phyloP scores from a whole-genome alignment of 2,888 invertebrate species.

The Diaphora mendica region DNA sequence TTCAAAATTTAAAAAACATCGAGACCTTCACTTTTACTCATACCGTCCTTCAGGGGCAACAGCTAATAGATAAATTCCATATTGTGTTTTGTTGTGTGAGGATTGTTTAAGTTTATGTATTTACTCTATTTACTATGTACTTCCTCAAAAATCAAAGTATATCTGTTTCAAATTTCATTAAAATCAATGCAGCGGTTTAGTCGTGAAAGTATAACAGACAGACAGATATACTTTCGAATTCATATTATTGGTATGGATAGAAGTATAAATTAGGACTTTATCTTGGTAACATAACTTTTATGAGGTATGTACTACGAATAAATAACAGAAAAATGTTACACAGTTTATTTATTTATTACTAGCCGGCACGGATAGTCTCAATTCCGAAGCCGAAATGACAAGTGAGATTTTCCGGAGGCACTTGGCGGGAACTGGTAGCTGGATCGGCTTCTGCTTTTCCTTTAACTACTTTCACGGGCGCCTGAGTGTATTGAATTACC shows the following conservation, averaged over 20 bases:
- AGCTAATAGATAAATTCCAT: neutral
- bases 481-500: conserved; percentile 72
- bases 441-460: conserved; percentile 65
- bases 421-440: conserved; percentile 53
- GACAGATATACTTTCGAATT: too few relatives aligned
- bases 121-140: too few relatives aligned
- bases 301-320: neutral
- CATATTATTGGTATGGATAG: too few relatives aligned
- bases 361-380: conserved; percentile 59
- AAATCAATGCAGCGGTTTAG: too few relatives aligned
- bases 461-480: conserved; percentile 62
- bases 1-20: neutral
- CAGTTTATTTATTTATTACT: neutral
- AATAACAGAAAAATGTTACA: neutral
- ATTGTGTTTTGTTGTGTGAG: neutral
- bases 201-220: too few relatives aligned
- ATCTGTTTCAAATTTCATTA: too few relatives aligned
- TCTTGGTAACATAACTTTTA: neutral
- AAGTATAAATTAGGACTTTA: neutral
- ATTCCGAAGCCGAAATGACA: conserved; percentile 82
- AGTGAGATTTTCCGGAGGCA: conserved; percentile 80
- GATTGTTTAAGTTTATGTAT: neutral
- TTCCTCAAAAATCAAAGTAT: too few relatives aligned
- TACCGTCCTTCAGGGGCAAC: neutral
- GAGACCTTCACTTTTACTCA: neutral